phyloP scores from a whole-genome alignment of 2,113 vertebrate genomes.

The Semnopithecus entellus region DNA sequence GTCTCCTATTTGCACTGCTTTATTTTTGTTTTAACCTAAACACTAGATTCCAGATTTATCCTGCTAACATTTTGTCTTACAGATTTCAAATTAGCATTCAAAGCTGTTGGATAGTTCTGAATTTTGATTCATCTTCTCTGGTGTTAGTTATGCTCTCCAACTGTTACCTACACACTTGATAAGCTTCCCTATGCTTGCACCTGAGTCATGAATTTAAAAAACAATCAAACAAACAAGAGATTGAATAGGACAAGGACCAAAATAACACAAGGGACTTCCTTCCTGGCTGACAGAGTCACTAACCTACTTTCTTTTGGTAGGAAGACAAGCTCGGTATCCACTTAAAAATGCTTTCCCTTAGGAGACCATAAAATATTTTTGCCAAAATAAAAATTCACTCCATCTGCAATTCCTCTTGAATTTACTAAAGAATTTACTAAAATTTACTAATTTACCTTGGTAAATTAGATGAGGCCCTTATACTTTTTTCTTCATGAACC shows the following conservation, averaged over 20 bases:
- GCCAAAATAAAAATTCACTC: conserved; percentile 31
- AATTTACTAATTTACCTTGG: too few relatives aligned
- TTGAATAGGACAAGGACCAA: conserved; percentile 1
- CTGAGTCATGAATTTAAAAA: conserved; percentile 57
- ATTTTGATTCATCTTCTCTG: conserved; percentile 60
- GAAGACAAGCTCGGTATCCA: conserved; percentile 14
- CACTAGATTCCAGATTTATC: conserved; percentile 69
- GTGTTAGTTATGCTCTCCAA: conserved; percentile 55
- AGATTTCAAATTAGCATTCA: conserved; percentile 77
- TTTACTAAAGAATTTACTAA: conserved; percentile 50
- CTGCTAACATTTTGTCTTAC: conserved; percentile 60
- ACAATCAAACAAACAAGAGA: conserved; percentile 43
- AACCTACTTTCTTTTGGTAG: neutral
- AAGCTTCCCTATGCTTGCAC: conserved; percentile 34
- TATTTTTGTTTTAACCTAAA: conserved; percentile 63
- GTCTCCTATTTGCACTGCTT: neutral
- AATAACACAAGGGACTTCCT: conserved; percentile 18
- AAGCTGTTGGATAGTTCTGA: conserved; percentile 54
- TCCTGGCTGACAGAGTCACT: conserved; percentile 24
- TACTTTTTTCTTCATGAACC: conserved; percentile 7
- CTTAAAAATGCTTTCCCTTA: neutral
- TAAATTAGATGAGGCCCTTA: neutral
- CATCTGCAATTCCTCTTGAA: neutral
- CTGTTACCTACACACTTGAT: conserved; percentile 67
- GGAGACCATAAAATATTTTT: neutral